Evolutionary conservation across 2,113 vertebrate species (phyloP).

Genomic region (Triplophysa dalaica): DNA sequence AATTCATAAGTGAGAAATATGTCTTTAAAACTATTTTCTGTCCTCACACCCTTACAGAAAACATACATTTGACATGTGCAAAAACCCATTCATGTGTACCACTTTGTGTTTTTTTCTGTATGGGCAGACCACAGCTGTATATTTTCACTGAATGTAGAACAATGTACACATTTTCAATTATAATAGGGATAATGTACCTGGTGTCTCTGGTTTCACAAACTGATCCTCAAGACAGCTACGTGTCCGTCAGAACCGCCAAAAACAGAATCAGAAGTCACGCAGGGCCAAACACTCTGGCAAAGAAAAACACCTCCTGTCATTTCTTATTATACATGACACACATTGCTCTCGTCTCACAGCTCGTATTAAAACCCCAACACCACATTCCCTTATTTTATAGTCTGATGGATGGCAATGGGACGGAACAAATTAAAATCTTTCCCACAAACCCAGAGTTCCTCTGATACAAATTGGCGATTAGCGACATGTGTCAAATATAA

Average conservation of each 20-base stretch:
- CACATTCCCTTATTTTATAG: neutral
- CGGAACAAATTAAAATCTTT: conserved; percentile 1
- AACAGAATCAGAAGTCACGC: conserved; percentile 15
- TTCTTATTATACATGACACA: conserved; percentile 16
- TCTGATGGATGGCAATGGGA: conserved; percentile 7
- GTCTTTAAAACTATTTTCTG: no score
- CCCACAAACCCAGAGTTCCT: neutral
- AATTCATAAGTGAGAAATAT: neutral
- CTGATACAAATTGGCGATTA: neutral
- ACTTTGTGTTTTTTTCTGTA: no score
- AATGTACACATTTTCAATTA: no score
- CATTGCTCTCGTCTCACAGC: conserved; percentile 11
- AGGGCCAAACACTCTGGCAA: neutral
- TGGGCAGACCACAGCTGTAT: neutral
- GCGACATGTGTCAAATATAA: no score
- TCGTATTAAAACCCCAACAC: conserved; percentile 9
- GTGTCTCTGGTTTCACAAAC: neutral
- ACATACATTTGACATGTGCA: no score
- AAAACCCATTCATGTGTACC: no score
- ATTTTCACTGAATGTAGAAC: no score
- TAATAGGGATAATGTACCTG: no score
- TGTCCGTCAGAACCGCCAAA: conserved; percentile 7
- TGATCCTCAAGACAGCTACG: neutral
- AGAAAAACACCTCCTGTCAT: conserved; percentile 38
- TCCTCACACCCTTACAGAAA: no score